Conservation (phyloP, 2,113 vertebrate genomes). For the Rousettus leschenaultii region DNA sequence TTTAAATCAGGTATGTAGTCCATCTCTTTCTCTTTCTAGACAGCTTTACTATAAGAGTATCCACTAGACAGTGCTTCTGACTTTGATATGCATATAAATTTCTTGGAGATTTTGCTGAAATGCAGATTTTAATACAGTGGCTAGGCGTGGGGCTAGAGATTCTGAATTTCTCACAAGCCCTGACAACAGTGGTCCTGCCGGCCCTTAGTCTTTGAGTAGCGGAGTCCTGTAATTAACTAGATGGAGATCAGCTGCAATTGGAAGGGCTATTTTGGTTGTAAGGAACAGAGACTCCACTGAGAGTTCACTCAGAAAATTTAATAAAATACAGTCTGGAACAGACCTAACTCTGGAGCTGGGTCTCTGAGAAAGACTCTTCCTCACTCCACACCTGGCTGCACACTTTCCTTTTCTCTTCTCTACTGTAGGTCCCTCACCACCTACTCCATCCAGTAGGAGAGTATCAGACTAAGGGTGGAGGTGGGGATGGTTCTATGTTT, state of each 20-base stretch:
- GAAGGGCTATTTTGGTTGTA: neutral
- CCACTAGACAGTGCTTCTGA: neutral
- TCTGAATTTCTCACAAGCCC: neutral
- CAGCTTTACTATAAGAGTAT: neutral
- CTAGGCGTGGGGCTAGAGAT: neutral
- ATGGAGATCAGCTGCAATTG: neutral
- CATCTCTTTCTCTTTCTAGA: neutral
- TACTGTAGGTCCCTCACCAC: neutral
- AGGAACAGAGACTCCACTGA: neutral
- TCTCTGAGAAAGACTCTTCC: neutral
- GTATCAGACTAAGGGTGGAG: neutral
- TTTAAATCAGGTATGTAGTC: neutral
- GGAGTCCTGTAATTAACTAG: neutral
- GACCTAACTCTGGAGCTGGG: neutral
- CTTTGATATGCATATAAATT: neutral
- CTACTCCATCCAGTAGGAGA: neutral
- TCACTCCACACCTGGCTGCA: neutral
- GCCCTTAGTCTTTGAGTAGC: neutral
- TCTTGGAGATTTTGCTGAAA: neutral
- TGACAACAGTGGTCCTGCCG: neutral
- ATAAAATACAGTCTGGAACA: neutral
- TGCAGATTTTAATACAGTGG: neutral
- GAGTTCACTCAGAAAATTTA: neutral
- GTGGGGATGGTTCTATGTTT: neutral
- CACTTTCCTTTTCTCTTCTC: neutral